These are phyloP conservation scores for Meta bourneti DNA, from an alignment of 2,888 invertebrate genomes.

Conservation along the genomic window DNA sequence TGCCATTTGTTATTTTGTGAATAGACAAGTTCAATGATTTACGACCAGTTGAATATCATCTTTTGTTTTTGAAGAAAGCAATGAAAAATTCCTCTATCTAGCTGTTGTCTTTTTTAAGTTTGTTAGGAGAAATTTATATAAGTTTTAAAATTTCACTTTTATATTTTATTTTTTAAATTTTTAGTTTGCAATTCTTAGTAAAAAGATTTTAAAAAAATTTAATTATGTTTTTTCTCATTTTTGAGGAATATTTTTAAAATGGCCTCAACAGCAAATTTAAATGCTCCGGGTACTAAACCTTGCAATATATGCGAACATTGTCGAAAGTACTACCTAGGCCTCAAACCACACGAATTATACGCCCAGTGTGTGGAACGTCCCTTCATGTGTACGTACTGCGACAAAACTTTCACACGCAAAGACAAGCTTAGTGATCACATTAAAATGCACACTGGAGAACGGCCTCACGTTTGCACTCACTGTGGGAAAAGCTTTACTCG, in stretches of 20 bases:
- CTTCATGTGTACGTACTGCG: conserved; percentile 67
- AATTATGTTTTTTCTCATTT: conserved; percentile 13
- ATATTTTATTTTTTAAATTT: conserved; percentile 2
- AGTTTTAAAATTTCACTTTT: conserved; percentile 15
- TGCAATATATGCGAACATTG: conserved; percentile 74
- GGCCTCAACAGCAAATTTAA: conserved; percentile 42
- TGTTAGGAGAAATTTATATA: conserved; percentile 5
- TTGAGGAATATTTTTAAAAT: neutral
- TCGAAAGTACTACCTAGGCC: conserved; percentile 63
- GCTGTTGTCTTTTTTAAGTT: neutral
- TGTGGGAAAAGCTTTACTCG: conserved; percentile 72
- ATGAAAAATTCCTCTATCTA: neutral
- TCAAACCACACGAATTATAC: conserved; percentile 72
- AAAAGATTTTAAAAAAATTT: neutral
- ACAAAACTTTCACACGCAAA: conserved; percentile 63
- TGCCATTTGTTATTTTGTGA: neutral
- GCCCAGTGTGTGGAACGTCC: conserved; percentile 72
- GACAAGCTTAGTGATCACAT: conserved; percentile 70
- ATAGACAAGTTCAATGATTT: neutral
- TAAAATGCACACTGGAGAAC: conserved; percentile 67
- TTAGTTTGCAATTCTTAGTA: neutral
- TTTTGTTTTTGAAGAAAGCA: neutral
- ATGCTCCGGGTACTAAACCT: conserved; percentile 50
- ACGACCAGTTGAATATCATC: neutral
- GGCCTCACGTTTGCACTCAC: conserved; percentile 62